Base-by-base conservation (phyloP, 2,113 vertebrate species). In the Platichthys stellatus region DNA sequence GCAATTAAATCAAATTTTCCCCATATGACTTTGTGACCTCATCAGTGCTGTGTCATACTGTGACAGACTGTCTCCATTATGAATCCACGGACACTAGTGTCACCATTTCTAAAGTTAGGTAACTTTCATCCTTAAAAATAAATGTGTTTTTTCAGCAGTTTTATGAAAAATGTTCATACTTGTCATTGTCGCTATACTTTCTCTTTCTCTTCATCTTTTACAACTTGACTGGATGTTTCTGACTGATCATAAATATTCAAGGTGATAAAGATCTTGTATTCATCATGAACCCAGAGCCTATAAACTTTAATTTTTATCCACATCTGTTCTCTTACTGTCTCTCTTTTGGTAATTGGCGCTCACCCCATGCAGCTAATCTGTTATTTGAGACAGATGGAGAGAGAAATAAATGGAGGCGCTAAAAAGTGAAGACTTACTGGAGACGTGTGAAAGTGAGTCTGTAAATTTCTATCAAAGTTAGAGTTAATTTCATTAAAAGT, bases 271-370 rank as follows among this genome's bases (percentile, higher is more conserved):
- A 3, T 23, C 21, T 66, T 31, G 20, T 14, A 59, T 64, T 59
- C 49, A 11, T 13, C 5, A 72, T 82, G 18, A 51, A 63, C 28
- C 10, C 15, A n/a, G 59, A 38, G 43, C 12, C n/a, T 26, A 54
- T 47, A 54, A 54, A 64, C 10, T 71, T 54, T 26, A 0, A 53
- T 43, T 74, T 60, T 38, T 28, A 11, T 14, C 56, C 62, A 49
- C 66, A 74, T 74, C 65, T 74, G 65, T 56, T 74, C 60, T 45
- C 35, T 49, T 28, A 31, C 10, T 20, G 31, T 69, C 45, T 54
- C 45, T 61, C 17, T 54, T 53, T 63, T 59, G 38, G n/a, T 23
- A 38, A 73, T 31, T 6, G 12, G 35, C 18, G 47, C 17, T 63
- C 57, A 43, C 4, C 45, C 23, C 59, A 51, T 60, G 3, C 15